phyloP scores from a whole-genome alignment of 2,888 invertebrate species.

The Dryobotodes eremita region DNA sequence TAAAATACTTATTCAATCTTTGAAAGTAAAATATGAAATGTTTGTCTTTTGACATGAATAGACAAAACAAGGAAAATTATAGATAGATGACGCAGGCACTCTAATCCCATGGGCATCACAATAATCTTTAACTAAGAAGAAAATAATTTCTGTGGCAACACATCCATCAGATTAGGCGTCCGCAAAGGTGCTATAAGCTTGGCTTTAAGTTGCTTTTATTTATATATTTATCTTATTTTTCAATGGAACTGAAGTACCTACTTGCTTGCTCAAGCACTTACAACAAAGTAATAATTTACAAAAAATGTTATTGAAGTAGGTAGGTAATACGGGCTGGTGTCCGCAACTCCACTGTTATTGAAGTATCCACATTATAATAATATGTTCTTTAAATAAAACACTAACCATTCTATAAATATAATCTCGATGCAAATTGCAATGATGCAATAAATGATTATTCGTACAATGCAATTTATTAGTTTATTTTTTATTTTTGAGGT shows the following conservation, averaged over 20 bases:
- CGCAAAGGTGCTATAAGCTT: neutral
- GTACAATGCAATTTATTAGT: neutral
- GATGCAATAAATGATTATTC: constrained; percentile 24
- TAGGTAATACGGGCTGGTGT: too few species aligned
- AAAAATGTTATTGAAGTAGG: neutral
- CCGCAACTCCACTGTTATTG: too few species aligned
- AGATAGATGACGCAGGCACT: neutral
- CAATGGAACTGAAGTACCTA: neutral
- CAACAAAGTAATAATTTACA: neutral
- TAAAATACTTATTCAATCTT: neutral
- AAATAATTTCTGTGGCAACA: neutral
- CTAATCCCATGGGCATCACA: neutral
- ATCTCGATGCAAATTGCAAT: constrained; percentile 4
- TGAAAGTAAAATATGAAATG: neutral
- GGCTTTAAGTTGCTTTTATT: neutral
- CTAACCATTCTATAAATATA: neutral
- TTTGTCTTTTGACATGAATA: neutral
- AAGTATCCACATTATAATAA: neutral
- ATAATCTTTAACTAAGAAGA: neutral
- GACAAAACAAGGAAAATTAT: neutral
- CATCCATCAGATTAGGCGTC: too few species aligned
- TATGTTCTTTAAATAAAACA: neutral
- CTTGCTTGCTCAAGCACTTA: neutral
- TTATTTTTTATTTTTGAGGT: neutral
- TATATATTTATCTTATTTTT: neutral